Percentiles rank a stretch among this genome's conserved stretches.
These are phyloP conservation scores for Sparus aurata DNA, from an alignment of 2,797 vertebrate genomes.

Conservation along the genomic window DNA sequence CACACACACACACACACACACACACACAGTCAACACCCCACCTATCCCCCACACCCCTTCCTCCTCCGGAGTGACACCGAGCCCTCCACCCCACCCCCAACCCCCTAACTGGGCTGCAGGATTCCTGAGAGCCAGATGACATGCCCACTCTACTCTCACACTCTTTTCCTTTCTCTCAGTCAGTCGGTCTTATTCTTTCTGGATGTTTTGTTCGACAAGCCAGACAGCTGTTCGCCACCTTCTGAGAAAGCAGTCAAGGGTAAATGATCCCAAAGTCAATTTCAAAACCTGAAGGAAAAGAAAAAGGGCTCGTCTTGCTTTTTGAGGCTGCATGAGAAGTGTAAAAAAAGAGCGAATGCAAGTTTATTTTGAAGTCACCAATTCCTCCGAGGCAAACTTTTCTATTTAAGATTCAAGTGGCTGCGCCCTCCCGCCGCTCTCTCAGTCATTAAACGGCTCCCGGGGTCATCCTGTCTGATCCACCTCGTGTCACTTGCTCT, in stretches of 20 bases:
- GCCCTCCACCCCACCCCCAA: conserved; percentile 23
- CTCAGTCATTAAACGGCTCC: conserved; percentile 17
- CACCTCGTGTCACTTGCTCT: conserved; percentile 36
- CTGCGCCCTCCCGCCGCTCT: not conserved
- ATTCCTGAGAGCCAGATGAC: conserved; percentile 67
- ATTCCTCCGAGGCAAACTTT: not conserved
- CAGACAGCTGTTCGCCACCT: conserved; percentile 17
- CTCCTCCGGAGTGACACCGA: conserved; percentile 64
- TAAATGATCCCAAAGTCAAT: conserved; percentile 11
- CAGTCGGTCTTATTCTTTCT: conserved; percentile 1
- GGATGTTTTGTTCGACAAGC: not conserved
- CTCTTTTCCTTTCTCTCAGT: conserved; percentile 27
- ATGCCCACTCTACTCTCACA: conserved; percentile 42
- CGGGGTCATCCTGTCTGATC: conserved; percentile 16
- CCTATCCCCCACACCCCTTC: conserved; percentile 56
- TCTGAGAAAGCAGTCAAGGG: not conserved
- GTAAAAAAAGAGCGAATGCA: not conserved
- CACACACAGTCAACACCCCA: conserved; percentile 60
- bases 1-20: conserved; percentile 50
- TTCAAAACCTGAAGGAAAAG: conserved; percentile 16
- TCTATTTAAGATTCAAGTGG: conserved; percentile 13
- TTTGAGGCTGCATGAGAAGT: not conserved
- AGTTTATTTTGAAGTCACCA: not conserved
- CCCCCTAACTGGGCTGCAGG: conserved; percentile 34
- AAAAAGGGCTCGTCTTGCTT: not conserved